Base-by-base conservation (phyloP, 2,888 invertebrate species). In the Pterobdella sp. region DNA sequence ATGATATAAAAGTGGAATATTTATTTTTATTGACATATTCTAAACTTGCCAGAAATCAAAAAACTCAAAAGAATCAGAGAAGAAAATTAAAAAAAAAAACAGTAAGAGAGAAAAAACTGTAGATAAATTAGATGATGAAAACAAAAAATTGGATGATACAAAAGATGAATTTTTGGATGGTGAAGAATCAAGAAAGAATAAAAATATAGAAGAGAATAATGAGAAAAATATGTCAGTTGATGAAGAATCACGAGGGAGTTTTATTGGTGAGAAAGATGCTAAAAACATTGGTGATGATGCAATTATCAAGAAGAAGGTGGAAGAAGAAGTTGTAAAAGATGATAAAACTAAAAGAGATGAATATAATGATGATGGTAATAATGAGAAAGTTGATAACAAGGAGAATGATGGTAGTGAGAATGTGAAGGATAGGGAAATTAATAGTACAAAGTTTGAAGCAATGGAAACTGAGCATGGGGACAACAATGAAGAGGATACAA, bases 71-170 rank as follows among this genome's bases (percentile, higher is more conserved):
- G 34, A 49, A 49, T 49, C 52, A 49, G 52, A 49, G 14, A 49
- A 18, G 18, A n/a, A 71, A 31, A n/a, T n/a, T 37, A 37, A 72
- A 22, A 22, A 72, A 14, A 67, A 72, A 18, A 26, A 10, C n/a
- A 7, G 22, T 32, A 7, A 34, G 18, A 18, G 35, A 10, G 34
- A 69, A 14, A 42, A 42, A 22, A 32, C 4, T 10, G 80, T 78
- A 35, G 80, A 80, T 72, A 77, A 79, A 69, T 79, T 80, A 75
- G 78, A 79, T 68, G 79, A 77, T 74, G 56, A 79, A 78, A 64
- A 35, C 79, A 78, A 71, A 71, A 34, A 56, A 32, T 18, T 29
- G 22, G 35, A 18, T 26, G 66, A 66, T 65, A 34, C 26, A 32
- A 22, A 71, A 4, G 63, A 71, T 2, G 26, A 60, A 1, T 26